Conservation (phyloP, 1,140 invertebrate genomes). For the Drosophila tani region DNA sequence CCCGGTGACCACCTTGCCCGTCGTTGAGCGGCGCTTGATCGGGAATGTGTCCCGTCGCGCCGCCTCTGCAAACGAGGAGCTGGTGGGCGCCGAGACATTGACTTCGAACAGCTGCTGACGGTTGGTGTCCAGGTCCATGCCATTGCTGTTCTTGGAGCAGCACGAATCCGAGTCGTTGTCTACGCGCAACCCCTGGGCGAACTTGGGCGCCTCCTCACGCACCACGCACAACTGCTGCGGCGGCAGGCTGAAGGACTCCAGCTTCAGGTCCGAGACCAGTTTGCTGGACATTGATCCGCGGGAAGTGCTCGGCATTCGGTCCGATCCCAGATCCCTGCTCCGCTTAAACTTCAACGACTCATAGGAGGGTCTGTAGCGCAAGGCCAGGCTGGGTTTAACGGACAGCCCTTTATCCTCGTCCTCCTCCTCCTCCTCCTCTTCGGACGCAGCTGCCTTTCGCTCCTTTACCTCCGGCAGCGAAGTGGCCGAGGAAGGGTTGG, state of each 20-base stretch:
- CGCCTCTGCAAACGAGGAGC: background rate
- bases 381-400: constrained; percentile 36
- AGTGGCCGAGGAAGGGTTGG: constrained; percentile 14
- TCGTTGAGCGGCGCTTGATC: constrained; percentile 27
- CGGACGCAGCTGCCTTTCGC: background rate
- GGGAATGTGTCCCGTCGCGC: background rate
- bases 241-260: constrained; percentile 63
- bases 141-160: constrained; percentile 44
- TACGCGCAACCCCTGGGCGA: constrained; percentile 44
- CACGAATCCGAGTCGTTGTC: constrained; percentile 59
- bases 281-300: background rate
- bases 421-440: background rate
- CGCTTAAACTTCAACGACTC: constrained; percentile 57
- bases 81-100: constrained; percentile 17
- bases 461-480: constrained; percentile 38
- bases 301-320: constrained; percentile 10
- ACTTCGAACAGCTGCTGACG: constrained; percentile 17
- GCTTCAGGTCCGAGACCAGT: constrained; percentile 25
- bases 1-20: background rate
- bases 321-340: constrained; percentile 31
- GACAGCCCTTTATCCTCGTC: constrained; percentile 8
- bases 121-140: constrained; percentile 19
- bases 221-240: constrained; percentile 65
- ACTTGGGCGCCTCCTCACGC: constrained; percentile 59
- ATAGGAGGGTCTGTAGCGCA: constrained; percentile 63